Percentiles rank a stretch among this genome's conserved stretches.
phyloP scores from a whole-genome alignment of 2,113 vertebrate genomes.

The Triplophysa siluroides region DNA sequence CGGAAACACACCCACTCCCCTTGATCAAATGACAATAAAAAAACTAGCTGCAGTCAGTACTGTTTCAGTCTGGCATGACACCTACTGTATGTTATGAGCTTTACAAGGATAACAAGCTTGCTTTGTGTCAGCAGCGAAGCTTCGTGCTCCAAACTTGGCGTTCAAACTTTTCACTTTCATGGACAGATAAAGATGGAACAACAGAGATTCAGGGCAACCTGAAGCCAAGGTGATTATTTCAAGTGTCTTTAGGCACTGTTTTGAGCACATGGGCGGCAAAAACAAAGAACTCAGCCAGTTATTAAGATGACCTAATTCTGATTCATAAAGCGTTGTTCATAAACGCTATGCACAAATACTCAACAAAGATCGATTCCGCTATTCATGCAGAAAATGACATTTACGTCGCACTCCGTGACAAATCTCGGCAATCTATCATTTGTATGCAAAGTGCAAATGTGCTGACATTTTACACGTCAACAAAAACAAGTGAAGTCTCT shows the following conservation, averaged over 20 bases:
- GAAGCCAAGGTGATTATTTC: background rate
- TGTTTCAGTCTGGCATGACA: constrained; percentile 36
- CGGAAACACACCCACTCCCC: constrained; percentile 20
- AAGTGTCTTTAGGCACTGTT: background rate
- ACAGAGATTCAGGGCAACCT: background rate
- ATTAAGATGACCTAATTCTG: background rate
- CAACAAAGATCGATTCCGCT: constrained; percentile 4
- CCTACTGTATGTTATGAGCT: constrained; percentile 9
- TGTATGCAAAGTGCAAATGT: background rate
- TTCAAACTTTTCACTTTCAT: background rate
- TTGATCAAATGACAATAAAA: constrained; percentile 18
- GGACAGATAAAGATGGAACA: background rate
- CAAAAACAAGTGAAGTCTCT: background rate
- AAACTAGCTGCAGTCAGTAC: constrained; percentile 6
- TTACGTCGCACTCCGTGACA: background rate
- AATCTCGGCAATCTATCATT: constrained; percentile 23
- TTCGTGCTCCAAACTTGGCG: background rate
- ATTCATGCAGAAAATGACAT: constrained; percentile 31
- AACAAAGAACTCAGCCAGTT: background rate
- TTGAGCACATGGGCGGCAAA: background rate
- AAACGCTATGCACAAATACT: background rate
- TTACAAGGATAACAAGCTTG: constrained; percentile 11
- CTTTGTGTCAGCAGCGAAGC: constrained; percentile 3
- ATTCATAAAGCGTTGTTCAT: background rate
- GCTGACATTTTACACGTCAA: constrained; percentile 42